These are phyloP conservation scores for Blastobasis lacticolella DNA, from an alignment of 2,888 invertebrate genomes.

Conservation along the genomic window DNA sequence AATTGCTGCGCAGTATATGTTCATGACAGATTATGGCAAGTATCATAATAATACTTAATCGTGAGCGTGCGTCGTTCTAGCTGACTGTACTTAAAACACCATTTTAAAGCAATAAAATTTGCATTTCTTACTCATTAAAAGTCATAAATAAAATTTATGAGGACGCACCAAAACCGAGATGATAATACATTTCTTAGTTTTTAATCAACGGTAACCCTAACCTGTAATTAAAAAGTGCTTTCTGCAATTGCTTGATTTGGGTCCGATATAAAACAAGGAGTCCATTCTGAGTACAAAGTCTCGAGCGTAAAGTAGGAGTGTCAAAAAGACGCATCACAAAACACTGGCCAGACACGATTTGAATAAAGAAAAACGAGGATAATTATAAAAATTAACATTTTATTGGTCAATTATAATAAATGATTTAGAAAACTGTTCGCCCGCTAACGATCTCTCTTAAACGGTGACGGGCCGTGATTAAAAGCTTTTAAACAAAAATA, in stretches of 20 bases:
- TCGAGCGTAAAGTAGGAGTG: too few relatives aligned
- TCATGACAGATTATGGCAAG: slow-evolving; percentile 1
- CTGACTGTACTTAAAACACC: slow-evolving; percentile 14
- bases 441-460: slow-evolving; percentile 36
- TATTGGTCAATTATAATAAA: slow-evolving; percentile 61
- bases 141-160: slow-evolving; percentile 4
- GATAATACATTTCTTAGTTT: not conserved
- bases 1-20: not conserved
- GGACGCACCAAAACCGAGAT: not conserved
- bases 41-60: slow-evolving; percentile 3
- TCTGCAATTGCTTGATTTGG: not conserved
- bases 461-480: slow-evolving; percentile 42
- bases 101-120: slow-evolving; percentile 18
- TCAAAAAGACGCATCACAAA: too few relatives aligned
- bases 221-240: not conserved
- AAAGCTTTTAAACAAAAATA: slow-evolving; percentile 60
- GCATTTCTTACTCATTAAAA: slow-evolving; percentile 15
- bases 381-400: slow-evolving; percentile 56
- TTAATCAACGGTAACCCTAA: not conserved
- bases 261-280: too few relatives aligned
- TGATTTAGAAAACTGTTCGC: slow-evolving; percentile 41
- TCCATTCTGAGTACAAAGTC: too few relatives aligned
- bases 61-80: not conserved
- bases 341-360: slow-evolving; percentile 3
- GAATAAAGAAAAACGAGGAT: slow-evolving; percentile 29